Percentiles rank a stretch among this genome's conserved stretches.
These are phyloP conservation scores for Macaria notata DNA, from an alignment of 2,888 invertebrate species.

Conservation along the genomic window DNA sequence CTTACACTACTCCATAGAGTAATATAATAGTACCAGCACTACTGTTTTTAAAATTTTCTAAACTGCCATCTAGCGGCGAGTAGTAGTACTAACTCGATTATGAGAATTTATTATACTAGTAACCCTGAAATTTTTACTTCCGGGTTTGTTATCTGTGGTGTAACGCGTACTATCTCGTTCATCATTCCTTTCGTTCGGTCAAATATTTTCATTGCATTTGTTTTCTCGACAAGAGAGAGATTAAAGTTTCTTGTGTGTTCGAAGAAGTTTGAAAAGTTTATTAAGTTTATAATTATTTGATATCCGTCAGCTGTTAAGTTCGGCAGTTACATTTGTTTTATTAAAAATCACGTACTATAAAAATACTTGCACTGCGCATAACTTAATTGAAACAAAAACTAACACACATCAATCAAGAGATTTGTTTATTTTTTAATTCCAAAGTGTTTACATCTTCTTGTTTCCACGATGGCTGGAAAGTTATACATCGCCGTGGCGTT, in stretches of 20 bases:
- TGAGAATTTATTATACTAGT: background rate
- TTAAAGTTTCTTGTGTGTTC: too few species aligned
- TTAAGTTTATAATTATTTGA: too few species aligned
- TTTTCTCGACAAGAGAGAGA: too few species aligned
- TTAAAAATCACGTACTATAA: too few species aligned
- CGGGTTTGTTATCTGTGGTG: background rate
- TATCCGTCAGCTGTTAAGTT: too few species aligned
- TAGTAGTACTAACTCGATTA: background rate
- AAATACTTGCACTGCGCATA: too few species aligned
- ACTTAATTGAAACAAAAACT: too few species aligned
- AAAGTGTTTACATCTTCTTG: constrained; percentile 43
- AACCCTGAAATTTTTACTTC: background rate
- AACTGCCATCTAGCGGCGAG: background rate
- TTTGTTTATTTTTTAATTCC: constrained; percentile 54
- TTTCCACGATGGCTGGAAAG: constrained; percentile 62
- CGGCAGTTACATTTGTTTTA: too few species aligned
- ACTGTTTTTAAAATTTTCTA: too few species aligned
- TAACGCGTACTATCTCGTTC: background rate
- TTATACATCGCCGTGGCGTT: constrained; percentile 58
- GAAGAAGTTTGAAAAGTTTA: too few species aligned
- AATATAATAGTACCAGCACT: too few species aligned
- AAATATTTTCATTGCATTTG: background rate
- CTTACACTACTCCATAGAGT: too few species aligned
- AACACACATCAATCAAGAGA: constrained; percentile 29
- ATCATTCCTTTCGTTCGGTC: background rate